Conservation (phyloP, 2,888 invertebrate genomes). For the Apodemia duryi region DNA sequence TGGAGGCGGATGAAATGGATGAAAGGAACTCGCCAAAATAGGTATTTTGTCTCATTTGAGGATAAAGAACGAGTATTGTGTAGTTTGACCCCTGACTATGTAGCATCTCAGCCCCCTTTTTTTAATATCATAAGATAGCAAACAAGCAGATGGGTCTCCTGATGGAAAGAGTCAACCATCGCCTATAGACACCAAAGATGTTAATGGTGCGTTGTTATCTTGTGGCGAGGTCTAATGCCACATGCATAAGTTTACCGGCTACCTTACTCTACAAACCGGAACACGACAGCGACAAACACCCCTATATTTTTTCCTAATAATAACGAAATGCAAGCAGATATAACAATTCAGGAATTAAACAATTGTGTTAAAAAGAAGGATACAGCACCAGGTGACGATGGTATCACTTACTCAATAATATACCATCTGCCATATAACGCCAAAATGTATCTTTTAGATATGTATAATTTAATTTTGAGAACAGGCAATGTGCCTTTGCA, state of each 20-base stretch:
- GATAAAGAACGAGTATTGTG: not conserved
- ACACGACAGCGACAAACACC: no score
- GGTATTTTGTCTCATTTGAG: not conserved
- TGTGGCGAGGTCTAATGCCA: no score
- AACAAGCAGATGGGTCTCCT: no score
- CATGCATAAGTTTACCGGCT: no score
- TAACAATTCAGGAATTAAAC: not conserved
- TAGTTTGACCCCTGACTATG: not conserved
- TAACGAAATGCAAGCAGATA: not conserved
- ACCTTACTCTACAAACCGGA: no score
- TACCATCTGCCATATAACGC: not conserved
- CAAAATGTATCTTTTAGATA: not conserved
- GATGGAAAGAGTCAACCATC: no score
- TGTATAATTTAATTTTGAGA: not conserved
- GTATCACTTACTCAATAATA: constrained; percentile 7
- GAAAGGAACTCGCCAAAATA: not conserved
- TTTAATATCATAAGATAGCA: no score
- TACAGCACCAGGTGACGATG: constrained; percentile 15
- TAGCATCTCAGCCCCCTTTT: not conserved
- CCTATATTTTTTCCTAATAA: not conserved
- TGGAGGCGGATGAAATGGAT: not conserved
- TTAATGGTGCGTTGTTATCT: no score
- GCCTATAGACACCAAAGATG: no score
- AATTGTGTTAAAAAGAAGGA: constrained; percentile 14
- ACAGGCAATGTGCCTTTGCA: not conserved